Percentiles rank a stretch among this genome's conserved stretches.
Evolutionary conservation across 1,140 invertebrate species (phyloP).

Genomic region (Aphaenogaster rudis): DNA sequence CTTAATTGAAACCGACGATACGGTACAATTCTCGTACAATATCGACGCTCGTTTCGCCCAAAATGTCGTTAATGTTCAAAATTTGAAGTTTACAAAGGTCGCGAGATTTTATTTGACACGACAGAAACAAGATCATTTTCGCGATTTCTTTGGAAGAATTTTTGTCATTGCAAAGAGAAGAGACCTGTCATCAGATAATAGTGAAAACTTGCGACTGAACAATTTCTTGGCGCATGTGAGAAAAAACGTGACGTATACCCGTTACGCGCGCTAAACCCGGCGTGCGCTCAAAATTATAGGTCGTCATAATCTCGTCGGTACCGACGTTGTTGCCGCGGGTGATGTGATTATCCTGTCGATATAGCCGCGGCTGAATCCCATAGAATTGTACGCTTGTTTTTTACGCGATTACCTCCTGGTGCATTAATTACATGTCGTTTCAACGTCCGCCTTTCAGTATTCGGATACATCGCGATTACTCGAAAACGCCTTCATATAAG

Average conservation of each 20-base stretch:
- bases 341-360: constrained; percentile 66
- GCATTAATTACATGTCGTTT: constrained; percentile 51
- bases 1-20: constrained; percentile 26
- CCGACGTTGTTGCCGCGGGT: constrained; percentile 59
- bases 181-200: not conserved
- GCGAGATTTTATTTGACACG: not conserved
- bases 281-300: constrained; percentile 63
- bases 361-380: not conserved
- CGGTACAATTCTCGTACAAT: not conserved
- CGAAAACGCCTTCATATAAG: not conserved
- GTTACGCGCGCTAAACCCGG: constrained; percentile 28
- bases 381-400: constrained; percentile 32
- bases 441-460: not conserved
- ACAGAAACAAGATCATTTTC: not conserved
- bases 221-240: not conserved
- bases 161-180: not conserved
- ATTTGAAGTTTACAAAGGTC: not conserved
- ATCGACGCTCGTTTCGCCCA: not conserved
- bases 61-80: not conserved
- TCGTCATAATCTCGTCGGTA: constrained; percentile 59
- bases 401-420: constrained; percentile 57
- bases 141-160: not conserved
- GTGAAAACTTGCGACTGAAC: constrained; percentile 15
- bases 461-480: constrained; percentile 14
- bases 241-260: not conserved